phyloP scores from a whole-genome alignment of 2,797 vertebrate species.

The Galagoides demidoff region DNA sequence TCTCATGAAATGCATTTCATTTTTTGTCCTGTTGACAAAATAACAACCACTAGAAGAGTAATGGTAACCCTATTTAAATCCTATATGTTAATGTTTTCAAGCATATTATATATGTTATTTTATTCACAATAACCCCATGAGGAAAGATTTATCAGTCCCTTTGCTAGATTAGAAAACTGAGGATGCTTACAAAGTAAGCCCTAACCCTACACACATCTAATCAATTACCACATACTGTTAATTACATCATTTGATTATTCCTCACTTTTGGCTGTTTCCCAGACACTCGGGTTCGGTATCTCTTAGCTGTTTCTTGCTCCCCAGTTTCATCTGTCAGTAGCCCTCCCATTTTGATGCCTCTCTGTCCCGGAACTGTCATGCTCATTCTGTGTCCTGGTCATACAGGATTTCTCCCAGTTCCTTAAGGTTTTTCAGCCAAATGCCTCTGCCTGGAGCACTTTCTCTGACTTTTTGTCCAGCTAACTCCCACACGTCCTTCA shows the following conservation, averaged over 20 bases:
- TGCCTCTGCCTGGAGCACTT: not conserved
- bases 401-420: not conserved
- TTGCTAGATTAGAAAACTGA: conserved; percentile 8
- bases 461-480: not conserved
- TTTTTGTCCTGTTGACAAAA: not conserved
- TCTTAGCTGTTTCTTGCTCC: not conserved
- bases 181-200: not conserved
- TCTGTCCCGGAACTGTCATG: not conserved
- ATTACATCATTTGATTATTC: not conserved
- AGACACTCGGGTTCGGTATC: not conserved
- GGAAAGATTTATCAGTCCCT: not conserved
- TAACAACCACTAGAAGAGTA: conserved; percentile 7
- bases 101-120: not conserved
- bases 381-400: not conserved
- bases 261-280: not conserved
- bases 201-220: not conserved
- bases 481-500: not conserved
- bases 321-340: not conserved
- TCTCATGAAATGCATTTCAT: conserved; percentile 9
- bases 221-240: not conserved
- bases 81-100: not conserved
- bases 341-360: not conserved
- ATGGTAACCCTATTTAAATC: not conserved
- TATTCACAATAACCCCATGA: not conserved
- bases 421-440: not conserved